Evolutionary conservation across 2,113 vertebrate genomes (phyloP), one percentile per base, ranked within the genome.

Genomic region (Pangasianodon gigas): DNA sequence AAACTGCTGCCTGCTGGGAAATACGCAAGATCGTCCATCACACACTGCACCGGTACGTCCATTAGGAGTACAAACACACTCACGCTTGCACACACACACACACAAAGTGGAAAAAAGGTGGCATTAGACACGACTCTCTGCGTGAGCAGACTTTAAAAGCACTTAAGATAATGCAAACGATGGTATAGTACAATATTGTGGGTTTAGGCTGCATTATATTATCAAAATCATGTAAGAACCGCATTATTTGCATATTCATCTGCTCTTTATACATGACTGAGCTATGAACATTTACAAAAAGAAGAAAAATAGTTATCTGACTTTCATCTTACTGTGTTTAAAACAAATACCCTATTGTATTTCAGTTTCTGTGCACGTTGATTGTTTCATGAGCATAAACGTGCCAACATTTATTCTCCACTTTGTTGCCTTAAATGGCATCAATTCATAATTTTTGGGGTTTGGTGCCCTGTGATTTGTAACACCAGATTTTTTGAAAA

Each of bases 1-100:
- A 89, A 85, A 85, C 58, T 37, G 52, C 82, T 89, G 67, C 32
- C 67, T 71, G 56, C 69, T 32, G 88, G 52, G 62, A 67, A 54
- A 81, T 54, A n/a, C 4, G 51, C 46, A n/a, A 37, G 82, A n/a
- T 77, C 75, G 19, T 85, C 29, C 67, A 74, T 85, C 88, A 84
- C 24, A 71, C 67, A 46, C 74, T 41, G 67, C 65, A 26, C 71
- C 51, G 51, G 54, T 46, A 85, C 41, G 48, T 79, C 83, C 84
- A 79, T 79, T 89, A 79, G 54, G 62, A 41, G 51, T 79, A 41
- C 21, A 82, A n/a, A 58, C n/a, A 71, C 62, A 69, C 1, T 37
- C 37, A 1, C 37, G 37, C 37, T 37, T 37, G 37, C 37, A 37
- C 37, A 37, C 37, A 37, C 37, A 37, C 37, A 44, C 3, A 62